Base-by-base conservation (phyloP, 2,888 invertebrate genomes). In the Andrena praecox region DNA sequence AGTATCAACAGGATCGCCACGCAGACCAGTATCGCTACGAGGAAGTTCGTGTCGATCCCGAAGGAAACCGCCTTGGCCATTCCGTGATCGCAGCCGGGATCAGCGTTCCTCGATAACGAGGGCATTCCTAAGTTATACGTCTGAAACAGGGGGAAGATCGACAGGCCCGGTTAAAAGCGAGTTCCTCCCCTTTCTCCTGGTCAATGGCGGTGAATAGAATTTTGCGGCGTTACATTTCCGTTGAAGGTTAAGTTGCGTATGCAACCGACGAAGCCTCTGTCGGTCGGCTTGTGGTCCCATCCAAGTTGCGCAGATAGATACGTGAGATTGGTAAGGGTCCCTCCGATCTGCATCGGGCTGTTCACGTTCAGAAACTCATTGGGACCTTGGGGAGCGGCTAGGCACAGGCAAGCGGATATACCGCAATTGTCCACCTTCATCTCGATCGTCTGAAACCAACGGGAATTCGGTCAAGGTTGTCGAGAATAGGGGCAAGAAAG, bases 191-290 rank as follows among this genome's bases (percentile, higher is more conserved):
- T 33, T 10, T 3, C 20, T 20, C 3, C 33, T 33, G 7, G 6
- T 27, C 2, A n/a, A 24, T 56, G 20, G 8, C 10, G 10, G 2
- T 10, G 8, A 24, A 20, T 31, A 2, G 2, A 52, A 50, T 27
- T 31, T 33, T 29, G 16, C 1, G 60, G 24, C 29, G 10, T 94
- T 92, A 96, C 96, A 93, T 95, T 95, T 86, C 96, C 96, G 91
- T 98, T 98, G 92, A 98, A 97, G 0, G 98, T 97, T 85, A 99
- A 96, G 94, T 99, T 99, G 87, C 97, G 96, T 86, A 99, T 96
- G 93, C 99, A 99, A 4, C 99, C 99, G 63, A 96, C 95, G 93
- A 98, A 98, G 78, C 97, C 96, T 82, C 95, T 95, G 66, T 95
- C 95, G 16, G 96, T 96, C 1, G 98, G 97, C 6, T 95, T 94